These are phyloP conservation scores for Drosophila eohydei DNA, from an alignment of 2,888 invertebrate species.

Conservation along the genomic window DNA sequence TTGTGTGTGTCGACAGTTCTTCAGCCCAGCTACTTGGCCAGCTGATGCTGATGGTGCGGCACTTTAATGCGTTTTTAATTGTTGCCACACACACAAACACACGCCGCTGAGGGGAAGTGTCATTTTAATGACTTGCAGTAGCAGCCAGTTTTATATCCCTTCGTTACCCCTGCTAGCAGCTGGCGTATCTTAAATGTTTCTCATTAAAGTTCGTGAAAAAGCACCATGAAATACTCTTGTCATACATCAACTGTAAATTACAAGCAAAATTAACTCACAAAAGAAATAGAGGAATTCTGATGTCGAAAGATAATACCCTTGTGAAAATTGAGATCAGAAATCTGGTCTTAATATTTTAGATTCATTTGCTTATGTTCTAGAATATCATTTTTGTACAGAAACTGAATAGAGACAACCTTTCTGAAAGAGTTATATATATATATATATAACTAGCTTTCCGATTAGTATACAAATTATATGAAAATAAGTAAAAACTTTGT, in stretches of 20 bases:
- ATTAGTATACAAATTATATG: too few relatives aligned
- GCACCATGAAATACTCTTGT: conserved; percentile 24
- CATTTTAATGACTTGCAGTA: conserved; percentile 61
- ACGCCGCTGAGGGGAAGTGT: conserved; percentile 27
- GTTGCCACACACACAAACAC: conserved; percentile 44
- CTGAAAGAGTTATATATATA: too few relatives aligned
- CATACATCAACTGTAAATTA: conserved; percentile 43
- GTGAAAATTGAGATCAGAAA: neutral
- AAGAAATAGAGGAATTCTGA: too few relatives aligned
- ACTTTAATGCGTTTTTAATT: conserved; percentile 77
- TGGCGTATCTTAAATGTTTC: conserved; percentile 58
- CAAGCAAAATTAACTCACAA: conserved; percentile 21
- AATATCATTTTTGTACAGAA: too few relatives aligned
- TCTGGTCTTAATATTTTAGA: too few relatives aligned
- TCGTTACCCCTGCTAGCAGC: conserved; percentile 22
- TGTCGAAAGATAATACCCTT: neutral
- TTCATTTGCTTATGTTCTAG: neutral
- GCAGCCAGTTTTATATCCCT: conserved; percentile 16
- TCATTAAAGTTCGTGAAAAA: conserved; percentile 52
- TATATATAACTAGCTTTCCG: too few relatives aligned
- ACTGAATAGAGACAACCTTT: too few relatives aligned
- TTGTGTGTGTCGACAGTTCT: conserved; percentile 5
- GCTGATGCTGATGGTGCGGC: conserved; percentile 39
- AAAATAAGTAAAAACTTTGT: neutral
- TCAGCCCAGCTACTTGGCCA: conserved; percentile 15